Evolutionary conservation across 2,113 vertebrate species (phyloP).

Genomic region (Festucalex cinctus): DNA sequence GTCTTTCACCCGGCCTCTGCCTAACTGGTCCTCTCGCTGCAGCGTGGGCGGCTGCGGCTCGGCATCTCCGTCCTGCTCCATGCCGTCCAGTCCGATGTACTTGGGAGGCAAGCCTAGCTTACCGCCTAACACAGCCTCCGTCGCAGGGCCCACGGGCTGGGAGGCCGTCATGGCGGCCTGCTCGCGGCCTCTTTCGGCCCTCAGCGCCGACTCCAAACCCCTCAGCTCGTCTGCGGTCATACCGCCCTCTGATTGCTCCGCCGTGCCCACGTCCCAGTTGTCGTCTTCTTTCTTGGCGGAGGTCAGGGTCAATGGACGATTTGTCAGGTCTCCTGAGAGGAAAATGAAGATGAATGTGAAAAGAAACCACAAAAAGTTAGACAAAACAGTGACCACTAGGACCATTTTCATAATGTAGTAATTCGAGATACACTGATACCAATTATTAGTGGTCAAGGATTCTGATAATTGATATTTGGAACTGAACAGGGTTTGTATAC

Average conservation of each 20-base stretch:
- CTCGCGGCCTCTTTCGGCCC: constrained; percentile 66
- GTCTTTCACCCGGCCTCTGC: constrained; percentile 38
- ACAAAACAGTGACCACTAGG: neutral
- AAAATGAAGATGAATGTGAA: neutral
- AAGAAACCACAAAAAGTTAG: neutral
- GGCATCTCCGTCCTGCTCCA: constrained; percentile 68
- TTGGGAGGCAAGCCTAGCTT: constrained; percentile 50
- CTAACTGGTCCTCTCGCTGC: constrained; percentile 55
- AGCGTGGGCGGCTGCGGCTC: constrained; percentile 50
- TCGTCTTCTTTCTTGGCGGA: constrained; percentile 46
- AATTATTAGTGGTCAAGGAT: too few species aligned
- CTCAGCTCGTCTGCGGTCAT: constrained; percentile 68
- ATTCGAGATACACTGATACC: too few species aligned
- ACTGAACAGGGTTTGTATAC: too few species aligned
- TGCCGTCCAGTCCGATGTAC: constrained; percentile 76
- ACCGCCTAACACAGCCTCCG: constrained; percentile 13
- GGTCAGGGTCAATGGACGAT: constrained; percentile 33
- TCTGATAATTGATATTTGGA: too few species aligned
- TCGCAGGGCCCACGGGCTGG: constrained; percentile 25
- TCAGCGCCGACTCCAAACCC: constrained; percentile 70
- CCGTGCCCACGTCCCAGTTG: constrained; percentile 57
- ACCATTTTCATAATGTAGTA: too few species aligned
- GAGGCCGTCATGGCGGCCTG: constrained; percentile 46
- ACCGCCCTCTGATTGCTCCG: constrained; percentile 52
- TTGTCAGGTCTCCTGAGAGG: constrained; percentile 54